Percentiles rank a stretch among this genome's conserved stretches.
Evolutionary conservation across 1,140 invertebrate species (phyloP).

Genomic region (Drosophila chauvacae): DNA sequence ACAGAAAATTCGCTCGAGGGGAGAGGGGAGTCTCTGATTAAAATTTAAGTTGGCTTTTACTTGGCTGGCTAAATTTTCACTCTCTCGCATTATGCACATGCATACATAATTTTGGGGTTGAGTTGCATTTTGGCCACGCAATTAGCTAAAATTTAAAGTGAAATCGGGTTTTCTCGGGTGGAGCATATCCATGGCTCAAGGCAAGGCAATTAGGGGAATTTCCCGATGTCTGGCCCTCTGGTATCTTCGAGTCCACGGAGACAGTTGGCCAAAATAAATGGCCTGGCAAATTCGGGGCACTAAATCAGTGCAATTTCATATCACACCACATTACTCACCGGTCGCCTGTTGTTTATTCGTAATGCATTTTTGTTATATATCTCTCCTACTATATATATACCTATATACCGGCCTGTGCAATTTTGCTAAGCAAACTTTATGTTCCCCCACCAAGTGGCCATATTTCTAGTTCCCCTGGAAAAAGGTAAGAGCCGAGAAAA

Average conservation of each 20-base stretch:
- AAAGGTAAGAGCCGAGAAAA: constrained; percentile 36
- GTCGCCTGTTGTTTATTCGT: constrained; percentile 62
- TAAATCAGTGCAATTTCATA: constrained; percentile 79
- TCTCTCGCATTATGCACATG: constrained; percentile 1
- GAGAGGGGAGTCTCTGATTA: constrained; percentile 49
- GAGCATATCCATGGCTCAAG: constrained; percentile 2
- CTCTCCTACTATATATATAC: constrained; percentile 1
- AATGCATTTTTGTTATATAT: constrained; percentile 62
- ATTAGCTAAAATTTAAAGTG: constrained; percentile 14
- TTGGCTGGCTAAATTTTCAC: constrained; percentile 5
- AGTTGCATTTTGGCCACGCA: constrained; percentile 15
- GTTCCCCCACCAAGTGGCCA: constrained; percentile 52
- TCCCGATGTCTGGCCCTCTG: constrained; percentile 18
- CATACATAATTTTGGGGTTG: constrained; percentile 5
- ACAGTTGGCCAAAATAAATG: constrained; percentile 56
- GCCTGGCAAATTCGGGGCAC: constrained; percentile 54
- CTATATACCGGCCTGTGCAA: constrained; percentile 9
- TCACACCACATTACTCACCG: constrained; percentile 73
- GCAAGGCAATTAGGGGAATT: constrained; percentile 29
- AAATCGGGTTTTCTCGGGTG: background rate
- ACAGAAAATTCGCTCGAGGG: constrained; percentile 57
- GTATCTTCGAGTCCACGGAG: constrained; percentile 29
- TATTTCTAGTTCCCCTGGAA: constrained; percentile 59
- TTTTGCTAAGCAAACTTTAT: constrained; percentile 62
- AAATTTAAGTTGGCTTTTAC: constrained; percentile 54